phyloP scores from a whole-genome alignment of 2,888 invertebrate species.

The Phyto melanocephala region DNA sequence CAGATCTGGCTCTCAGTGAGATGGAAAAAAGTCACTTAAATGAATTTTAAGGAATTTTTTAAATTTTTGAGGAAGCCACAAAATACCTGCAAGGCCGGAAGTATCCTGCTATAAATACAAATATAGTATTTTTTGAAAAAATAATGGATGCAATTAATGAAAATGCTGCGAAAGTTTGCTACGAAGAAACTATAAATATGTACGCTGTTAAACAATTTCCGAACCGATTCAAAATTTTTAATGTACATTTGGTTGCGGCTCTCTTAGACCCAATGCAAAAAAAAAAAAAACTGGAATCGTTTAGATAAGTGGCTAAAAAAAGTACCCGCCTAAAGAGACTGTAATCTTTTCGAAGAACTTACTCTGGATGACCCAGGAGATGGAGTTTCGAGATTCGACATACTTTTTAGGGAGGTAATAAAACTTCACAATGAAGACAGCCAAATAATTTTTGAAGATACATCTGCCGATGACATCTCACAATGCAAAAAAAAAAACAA shows the following conservation, averaged over 20 bases:
- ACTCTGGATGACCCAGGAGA: not conserved
- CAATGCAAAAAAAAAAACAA: not conserved
- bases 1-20: not conserved
- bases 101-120: not conserved
- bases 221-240: not conserved
- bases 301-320: not conserved
- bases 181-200: not conserved
- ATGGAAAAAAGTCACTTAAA: not conserved
- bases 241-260: slow-evolving; percentile 11
- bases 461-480: not conserved
- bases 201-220: not conserved
- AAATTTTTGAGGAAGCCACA: slow-evolving; percentile 3
- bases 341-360: not conserved
- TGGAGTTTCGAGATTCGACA: not conserved
- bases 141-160: not conserved
- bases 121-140: slow-evolving; percentile 15
- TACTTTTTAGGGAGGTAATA: not conserved
- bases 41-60: not conserved
- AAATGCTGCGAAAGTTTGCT: not conserved
- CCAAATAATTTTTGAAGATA: too few species aligned
- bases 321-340: not conserved
- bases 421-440: not conserved
- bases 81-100: slow-evolving; percentile 13
- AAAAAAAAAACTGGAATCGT: not conserved
- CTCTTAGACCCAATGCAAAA: slow-evolving; percentile 13